phyloP scores from a whole-genome alignment of 2,888 invertebrate genomes.

The Anodontia alba region DNA sequence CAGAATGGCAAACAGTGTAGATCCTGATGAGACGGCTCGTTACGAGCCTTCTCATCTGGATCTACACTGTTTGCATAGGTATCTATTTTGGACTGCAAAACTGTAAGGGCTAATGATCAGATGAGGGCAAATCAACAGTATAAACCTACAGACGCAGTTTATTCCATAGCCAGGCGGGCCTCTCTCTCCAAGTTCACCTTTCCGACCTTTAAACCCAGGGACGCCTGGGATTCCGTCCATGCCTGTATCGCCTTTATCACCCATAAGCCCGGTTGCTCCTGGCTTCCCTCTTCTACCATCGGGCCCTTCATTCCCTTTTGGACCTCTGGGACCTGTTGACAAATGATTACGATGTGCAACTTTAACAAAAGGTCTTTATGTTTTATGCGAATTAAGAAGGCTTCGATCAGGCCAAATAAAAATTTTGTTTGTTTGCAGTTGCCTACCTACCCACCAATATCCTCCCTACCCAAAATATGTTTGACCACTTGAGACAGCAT shows the following conservation, averaged over 20 bases:
- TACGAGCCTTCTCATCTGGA: no score
- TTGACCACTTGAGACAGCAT: background rate
- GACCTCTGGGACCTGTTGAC: slow-evolving; percentile 42
- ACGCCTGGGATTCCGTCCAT: slow-evolving; percentile 53
- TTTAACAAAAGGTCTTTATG: no score
- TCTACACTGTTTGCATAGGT: no score
- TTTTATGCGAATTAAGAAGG: no score
- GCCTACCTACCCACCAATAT: no score
- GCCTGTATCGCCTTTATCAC: slow-evolving; percentile 41
- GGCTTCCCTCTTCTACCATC: slow-evolving; percentile 35
- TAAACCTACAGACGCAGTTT: slow-evolving; percentile 52
- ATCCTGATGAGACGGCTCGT: no score
- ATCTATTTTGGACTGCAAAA: no score
- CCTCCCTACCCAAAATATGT: background rate
- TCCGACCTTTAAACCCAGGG: slow-evolving; percentile 49
- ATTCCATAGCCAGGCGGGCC: slow-evolving; percentile 56
- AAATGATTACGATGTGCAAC: no score
- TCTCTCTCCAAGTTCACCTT: slow-evolving; percentile 47
- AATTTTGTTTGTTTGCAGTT: no score
- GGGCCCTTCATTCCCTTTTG: slow-evolving; percentile 29
- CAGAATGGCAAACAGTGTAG: no score
- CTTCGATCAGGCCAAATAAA: background rate
- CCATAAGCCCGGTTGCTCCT: slow-evolving; percentile 30
- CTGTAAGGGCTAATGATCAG: no score
- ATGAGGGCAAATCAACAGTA: no score